These are phyloP conservation scores for Cyclophora punctaria DNA, from an alignment of 2,888 invertebrate species.

Conservation along the genomic window DNA sequence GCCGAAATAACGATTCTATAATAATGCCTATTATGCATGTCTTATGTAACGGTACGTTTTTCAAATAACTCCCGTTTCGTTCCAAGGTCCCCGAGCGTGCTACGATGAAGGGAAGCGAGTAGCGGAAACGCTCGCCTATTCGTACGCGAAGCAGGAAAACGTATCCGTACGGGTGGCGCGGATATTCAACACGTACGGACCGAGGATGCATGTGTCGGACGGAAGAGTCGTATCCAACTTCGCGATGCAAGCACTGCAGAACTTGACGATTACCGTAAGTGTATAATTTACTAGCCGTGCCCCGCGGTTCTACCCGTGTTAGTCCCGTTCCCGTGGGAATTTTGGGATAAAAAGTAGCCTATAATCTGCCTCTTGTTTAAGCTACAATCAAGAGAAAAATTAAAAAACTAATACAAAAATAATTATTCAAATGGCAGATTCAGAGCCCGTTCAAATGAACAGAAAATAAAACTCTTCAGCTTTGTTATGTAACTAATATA, in stretches of 20 bases:
- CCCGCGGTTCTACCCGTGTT: no score
- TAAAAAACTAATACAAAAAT: no score
- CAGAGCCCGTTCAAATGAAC: no score
- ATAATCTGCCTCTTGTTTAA: neutral
- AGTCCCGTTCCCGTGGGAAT: no score
- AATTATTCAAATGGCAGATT: no score
- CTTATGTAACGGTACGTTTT: no score
- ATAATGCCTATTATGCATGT: no score
- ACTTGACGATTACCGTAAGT: conserved; percentile 93
- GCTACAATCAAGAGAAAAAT: neutral
- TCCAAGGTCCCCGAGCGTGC: conserved; percentile 91
- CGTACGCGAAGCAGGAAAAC: conserved; percentile 97
- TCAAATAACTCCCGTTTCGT: neutral
- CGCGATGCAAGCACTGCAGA: conserved; percentile 95
- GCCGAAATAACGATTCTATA: no score
- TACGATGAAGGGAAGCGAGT: conserved; percentile 99
- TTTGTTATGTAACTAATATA: no score
- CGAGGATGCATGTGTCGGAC: conserved; percentile 99
- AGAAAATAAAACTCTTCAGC: no score
- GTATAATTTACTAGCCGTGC: neutral
- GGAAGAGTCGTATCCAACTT: conserved; percentile 99
- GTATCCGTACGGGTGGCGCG: conserved; percentile 96
- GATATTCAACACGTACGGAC: conserved; percentile 99
- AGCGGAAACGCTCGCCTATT: conserved; percentile 94
- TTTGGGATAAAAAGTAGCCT: no score